These are phyloP conservation scores for Onychomys arenicola DNA, from an alignment of 2,797 vertebrate species.

Conservation along the genomic window DNA sequence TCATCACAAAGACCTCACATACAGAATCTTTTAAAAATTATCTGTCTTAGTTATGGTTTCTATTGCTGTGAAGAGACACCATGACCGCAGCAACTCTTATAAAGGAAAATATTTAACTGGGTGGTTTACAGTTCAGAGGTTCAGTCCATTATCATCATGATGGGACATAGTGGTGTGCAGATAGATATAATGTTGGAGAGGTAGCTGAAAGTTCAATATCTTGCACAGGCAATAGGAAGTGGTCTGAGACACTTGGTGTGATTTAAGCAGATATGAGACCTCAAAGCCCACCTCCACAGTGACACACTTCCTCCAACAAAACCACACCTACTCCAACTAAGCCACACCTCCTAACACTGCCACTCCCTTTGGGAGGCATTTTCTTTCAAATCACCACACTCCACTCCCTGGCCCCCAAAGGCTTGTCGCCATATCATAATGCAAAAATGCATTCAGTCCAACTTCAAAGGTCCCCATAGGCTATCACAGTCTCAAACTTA, in stretches of 20 bases:
- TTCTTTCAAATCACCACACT: no score
- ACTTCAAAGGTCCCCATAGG: no score
- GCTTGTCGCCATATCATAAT: no score
- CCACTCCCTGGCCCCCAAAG: no score
- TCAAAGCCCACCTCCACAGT: background rate
- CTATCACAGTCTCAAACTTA: no score
- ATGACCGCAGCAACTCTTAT: background rate
- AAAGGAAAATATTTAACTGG: background rate
- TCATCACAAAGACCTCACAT: background rate
- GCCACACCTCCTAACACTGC: background rate
- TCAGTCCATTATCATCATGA: background rate
- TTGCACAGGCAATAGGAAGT: background rate
- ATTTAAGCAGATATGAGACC: background rate
- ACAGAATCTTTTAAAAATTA: background rate
- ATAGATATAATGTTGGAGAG: background rate
- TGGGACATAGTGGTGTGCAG: background rate
- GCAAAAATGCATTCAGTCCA: no score
- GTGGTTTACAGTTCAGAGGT: background rate
- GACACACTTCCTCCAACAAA: background rate
- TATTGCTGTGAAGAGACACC: background rate
- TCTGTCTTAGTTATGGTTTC: background rate
- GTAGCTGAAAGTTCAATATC: background rate
- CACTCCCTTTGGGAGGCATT: background rate
- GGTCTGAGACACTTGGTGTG: background rate
- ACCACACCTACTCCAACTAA: background rate